Percentiles rank a stretch among this genome's conserved stretches.
Conservation (phyloP, 2,797 vertebrate genomes). For the Dermochelys coriacea region DNA sequence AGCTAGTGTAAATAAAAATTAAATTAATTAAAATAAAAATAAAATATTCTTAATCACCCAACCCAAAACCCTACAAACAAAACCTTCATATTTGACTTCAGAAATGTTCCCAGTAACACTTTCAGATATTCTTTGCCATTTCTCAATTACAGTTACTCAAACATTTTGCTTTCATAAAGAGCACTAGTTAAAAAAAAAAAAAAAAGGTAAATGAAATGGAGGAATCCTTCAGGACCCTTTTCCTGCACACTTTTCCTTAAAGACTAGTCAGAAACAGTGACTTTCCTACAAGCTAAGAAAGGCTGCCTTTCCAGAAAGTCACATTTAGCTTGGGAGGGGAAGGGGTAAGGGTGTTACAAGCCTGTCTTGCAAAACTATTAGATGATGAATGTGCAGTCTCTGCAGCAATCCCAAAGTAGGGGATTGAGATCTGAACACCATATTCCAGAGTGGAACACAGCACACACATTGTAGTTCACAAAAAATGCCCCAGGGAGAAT, state of each 20-base stretch:
- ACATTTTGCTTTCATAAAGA: background rate
- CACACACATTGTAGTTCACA: no score
- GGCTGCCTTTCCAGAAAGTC: background rate
- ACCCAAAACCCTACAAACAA: background rate
- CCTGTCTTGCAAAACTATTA: background rate
- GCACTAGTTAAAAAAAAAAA: background rate
- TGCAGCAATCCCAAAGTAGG: background rate
- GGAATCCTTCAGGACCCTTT: background rate
- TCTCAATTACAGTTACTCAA: background rate
- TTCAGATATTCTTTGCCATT: background rate
- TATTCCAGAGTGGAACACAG: no score
- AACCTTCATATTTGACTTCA: background rate
- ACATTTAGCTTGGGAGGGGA: background rate
- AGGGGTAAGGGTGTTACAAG: background rate
- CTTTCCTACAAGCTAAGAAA: background rate
- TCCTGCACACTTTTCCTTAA: background rate
- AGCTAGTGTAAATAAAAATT: background rate
- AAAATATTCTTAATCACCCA: background rate
- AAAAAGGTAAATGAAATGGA: background rate
- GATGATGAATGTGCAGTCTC: background rate
- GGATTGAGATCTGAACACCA: no score
- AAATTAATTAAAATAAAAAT: background rate
- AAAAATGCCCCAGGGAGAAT: no score
- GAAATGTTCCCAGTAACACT: background rate
- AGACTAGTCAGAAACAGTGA: background rate